A percentile compares a stretch with the other conserved stretches of the same genome.
Conservation (phyloP, 2,113 vertebrate genomes). For the Zosterops lateralis region DNA sequence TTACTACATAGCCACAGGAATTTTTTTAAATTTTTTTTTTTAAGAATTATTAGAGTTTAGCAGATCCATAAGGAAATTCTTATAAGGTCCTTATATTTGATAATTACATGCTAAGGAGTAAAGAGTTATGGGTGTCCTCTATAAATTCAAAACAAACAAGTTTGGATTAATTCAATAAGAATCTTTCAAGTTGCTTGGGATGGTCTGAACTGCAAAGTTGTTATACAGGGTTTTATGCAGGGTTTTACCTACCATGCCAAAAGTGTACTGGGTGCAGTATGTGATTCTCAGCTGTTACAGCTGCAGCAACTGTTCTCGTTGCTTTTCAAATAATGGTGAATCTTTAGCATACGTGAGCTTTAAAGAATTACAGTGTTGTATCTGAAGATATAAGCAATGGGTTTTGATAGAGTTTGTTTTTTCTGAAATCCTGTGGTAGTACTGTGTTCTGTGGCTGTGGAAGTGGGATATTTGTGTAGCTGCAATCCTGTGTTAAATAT, state of each 20-base stretch:
- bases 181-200: neutral
- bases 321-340: neutral
- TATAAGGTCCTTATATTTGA: neutral
- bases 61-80: neutral
- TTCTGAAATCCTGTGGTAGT: neutral
- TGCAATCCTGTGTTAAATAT: neutral
- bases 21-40: too few species aligned
- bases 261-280: neutral
- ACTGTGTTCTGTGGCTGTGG: neutral
- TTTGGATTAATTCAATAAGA: neutral
- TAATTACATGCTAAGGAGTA: neutral
- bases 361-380: neutral
- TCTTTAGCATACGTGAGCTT: neutral
- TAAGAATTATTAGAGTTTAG: neutral
- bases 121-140: neutral
- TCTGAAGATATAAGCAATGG: neutral
- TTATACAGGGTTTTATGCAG: neutral
- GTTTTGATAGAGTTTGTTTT: neutral
- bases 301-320: neutral
- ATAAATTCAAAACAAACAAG: neutral
- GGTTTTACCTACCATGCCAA: neutral
- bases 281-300: neutral
- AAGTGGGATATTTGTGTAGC: neutral
- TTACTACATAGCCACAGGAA: neutral
- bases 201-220: neutral